Evolutionary conservation across 2,113 vertebrate genomes (phyloP).

Genomic region (Sylvietta virens): DNA sequence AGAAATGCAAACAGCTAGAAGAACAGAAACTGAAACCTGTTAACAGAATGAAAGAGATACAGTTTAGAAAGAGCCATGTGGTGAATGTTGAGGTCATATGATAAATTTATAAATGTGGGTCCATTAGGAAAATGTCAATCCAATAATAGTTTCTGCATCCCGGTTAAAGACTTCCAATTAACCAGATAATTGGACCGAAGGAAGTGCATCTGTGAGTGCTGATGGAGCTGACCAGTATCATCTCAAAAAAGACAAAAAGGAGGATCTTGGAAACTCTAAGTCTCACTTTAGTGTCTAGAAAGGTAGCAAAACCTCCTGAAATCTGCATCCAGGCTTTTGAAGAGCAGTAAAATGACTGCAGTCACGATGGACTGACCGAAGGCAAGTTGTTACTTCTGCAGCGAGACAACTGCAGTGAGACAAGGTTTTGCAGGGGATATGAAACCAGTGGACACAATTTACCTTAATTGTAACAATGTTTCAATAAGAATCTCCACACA

Average conservation of each 20-base stretch:
- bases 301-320: not conserved
- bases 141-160: not conserved
- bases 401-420: not conserved
- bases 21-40: not conserved
- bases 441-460: not conserved
- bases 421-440: not conserved
- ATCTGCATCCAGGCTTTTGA: not conserved
- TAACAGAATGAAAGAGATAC: not conserved
- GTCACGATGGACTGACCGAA: not conserved
- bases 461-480: not conserved
- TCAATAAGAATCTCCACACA: not conserved
- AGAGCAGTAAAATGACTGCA: not conserved
- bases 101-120: not conserved
- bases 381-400: not conserved
- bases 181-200: not conserved
- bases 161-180: not conserved
- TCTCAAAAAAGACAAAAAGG: not conserved
- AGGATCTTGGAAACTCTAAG: not conserved
- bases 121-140: not conserved
- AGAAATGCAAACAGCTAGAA: not conserved
- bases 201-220: not conserved
- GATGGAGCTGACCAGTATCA: not conserved
- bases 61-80: not conserved
- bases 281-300: not conserved
- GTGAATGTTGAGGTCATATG: not conserved